Percentiles rank a stretch among this genome's conserved stretches.
phyloP scores from a whole-genome alignment of 1,140 invertebrate genomes.

The Triops longicaudatus region DNA sequence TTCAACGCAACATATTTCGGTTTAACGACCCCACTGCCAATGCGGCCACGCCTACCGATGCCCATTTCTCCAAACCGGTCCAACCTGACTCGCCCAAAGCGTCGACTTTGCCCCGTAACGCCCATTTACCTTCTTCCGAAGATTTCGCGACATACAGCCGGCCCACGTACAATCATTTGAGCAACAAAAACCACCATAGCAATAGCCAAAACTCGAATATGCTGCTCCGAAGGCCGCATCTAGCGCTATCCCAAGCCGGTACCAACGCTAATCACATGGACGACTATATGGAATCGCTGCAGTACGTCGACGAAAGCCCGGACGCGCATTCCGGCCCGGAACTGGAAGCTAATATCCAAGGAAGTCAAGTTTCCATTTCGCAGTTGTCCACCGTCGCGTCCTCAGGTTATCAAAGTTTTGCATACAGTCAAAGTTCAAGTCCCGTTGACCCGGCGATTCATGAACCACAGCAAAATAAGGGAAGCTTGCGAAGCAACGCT shows the following conservation, averaged over 20 bases:
- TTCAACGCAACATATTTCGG: conserved; percentile 42
- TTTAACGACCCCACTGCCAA: conserved; percentile 41
- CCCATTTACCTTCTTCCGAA: conserved; percentile 46
- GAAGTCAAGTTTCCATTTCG: conserved; percentile 65
- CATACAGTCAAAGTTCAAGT: conserved; percentile 79
- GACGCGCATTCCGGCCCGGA: conserved; percentile 45
- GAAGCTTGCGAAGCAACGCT: conserved; percentile 40
- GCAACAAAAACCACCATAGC: conserved; percentile 40
- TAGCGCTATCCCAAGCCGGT: neutral
- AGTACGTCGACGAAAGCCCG: conserved; percentile 52
- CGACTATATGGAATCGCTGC: conserved; percentile 60
- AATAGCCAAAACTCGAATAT: conserved; percentile 27
- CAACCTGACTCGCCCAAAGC: conserved; percentile 37
- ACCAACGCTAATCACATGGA: conserved; percentile 45
- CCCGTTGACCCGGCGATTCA: conserved; percentile 61
- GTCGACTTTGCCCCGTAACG: conserved; percentile 59
- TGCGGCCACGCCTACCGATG: conserved; percentile 9
- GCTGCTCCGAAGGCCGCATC: neutral
- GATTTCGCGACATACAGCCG: conserved; percentile 33
- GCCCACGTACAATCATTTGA: conserved; percentile 35
- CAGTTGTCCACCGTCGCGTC: conserved; percentile 72
- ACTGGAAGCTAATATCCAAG: conserved; percentile 45
- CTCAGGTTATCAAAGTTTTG: conserved; percentile 83
- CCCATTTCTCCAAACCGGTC: neutral
- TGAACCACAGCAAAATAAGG: conserved; percentile 32